These are phyloP conservation scores for Gadopsis marmoratus DNA, from an alignment of 2,797 vertebrate species.

Conservation along the genomic window DNA sequence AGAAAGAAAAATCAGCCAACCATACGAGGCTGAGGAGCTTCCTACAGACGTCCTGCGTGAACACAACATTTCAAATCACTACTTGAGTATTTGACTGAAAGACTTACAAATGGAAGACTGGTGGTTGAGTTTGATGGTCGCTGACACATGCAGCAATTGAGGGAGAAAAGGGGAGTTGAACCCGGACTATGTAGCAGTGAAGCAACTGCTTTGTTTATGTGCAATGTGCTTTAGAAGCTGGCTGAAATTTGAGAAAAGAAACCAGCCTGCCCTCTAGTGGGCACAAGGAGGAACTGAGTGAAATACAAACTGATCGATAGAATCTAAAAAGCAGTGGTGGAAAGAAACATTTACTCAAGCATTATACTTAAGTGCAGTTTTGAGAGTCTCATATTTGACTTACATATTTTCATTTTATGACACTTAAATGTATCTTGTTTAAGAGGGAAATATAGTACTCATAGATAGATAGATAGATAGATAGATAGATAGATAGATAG, in stretches of 20 bases:
- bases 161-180: neutral
- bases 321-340: neutral
- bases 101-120: neutral
- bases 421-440: neutral
- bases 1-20: neutral
- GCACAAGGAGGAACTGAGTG: neutral
- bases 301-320: slow-evolving; percentile 2
- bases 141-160: neutral
- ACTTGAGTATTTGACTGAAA: neutral
- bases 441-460: neutral
- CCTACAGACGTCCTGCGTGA: neutral
- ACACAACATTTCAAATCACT: neutral
- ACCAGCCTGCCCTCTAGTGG: slow-evolving; percentile 75
- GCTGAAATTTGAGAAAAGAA: slow-evolving; percentile 32
- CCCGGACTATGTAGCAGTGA: neutral
- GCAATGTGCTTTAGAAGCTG: neutral
- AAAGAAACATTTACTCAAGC: neutral
- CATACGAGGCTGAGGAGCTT: neutral
- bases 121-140: neutral
- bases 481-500: too few relatives aligned
- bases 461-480: too few relatives aligned
- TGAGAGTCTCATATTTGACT: neutral
- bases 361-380: neutral
- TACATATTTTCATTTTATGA: neutral
- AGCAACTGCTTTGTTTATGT: neutral